Base-by-base conservation (phyloP, 2,797 vertebrate genomes). In the Enteromius viviparus region DNA sequence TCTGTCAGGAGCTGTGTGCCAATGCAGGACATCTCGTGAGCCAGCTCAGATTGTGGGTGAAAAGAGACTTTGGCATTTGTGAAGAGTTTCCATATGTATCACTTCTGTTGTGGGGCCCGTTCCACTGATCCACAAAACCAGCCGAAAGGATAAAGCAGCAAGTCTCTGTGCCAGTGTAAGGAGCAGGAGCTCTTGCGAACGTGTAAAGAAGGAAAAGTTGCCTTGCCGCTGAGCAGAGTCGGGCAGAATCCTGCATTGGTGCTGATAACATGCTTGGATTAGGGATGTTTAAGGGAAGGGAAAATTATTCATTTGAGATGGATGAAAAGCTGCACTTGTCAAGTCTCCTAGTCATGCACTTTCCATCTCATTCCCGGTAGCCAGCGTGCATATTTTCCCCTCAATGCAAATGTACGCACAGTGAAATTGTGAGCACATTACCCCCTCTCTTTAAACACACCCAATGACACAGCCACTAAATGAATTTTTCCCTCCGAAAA, bases 291-390 rank as follows among this genome's bases (percentile, higher is more conserved):
- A 94, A 95, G 92, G 93, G 92, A 94, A 95, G 93, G 93, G 92
- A 94, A 94, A 94, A 94, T 95, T 94, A 95, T 95, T 95, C 94
- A 94, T 95, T 95, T 94, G 92, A 94, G 94, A 94, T 93, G 93
- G 93, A 94, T 94, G 94, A 95, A 95, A 89, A 94, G 93, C 93
- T 93, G 92, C 93, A 94, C 94, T 95, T 95, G 94, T 95, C 93
- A 94, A 94, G 92, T 92, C 93, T 94, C 93, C 93, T 93, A 93
- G 94, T 94, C 93, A 93, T 94, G 94, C 92, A 93, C 93, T 94
- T 94, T 94, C 94, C 92, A 94, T 95, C 94, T 94, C 93, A 94
- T 94, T 94, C 93, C 92, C 92, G 92, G 89, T 92, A 89, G 93
- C 92, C 92, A 90, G 91, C 91, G 90, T 93, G 93, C 92, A 94